Evolutionary conservation across 2,113 vertebrate genomes (phyloP).

Genomic region (Holacanthus passer): DNA sequence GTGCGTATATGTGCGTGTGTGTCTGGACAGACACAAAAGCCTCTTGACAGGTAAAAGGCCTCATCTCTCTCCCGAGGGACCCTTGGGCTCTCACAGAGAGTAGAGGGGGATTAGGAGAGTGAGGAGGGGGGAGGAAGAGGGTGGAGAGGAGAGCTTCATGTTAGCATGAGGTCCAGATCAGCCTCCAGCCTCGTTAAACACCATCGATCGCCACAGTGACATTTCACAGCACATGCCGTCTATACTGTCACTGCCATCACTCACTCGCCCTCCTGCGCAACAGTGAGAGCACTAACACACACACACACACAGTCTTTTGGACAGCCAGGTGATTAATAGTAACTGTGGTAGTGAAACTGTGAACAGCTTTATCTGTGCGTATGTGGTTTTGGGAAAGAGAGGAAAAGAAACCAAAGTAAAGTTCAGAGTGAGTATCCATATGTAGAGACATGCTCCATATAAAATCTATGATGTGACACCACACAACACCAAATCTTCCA

Average conservation of each 20-base stretch:
- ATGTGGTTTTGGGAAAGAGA: background rate
- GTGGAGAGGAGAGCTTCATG: slow-evolving; percentile 69
- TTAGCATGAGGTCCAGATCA: slow-evolving; percentile 84
- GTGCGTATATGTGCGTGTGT: background rate
- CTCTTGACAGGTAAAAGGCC: slow-evolving; percentile 78
- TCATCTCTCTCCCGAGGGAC: slow-evolving; percentile 65
- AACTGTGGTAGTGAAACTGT: slow-evolving; percentile 65
- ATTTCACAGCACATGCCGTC: slow-evolving; percentile 83
- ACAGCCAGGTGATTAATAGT: slow-evolving; percentile 71
- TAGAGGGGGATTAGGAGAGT: slow-evolving; percentile 72
- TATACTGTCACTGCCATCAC: slow-evolving; percentile 82
- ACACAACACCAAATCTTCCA: background rate
- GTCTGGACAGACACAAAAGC: slow-evolving; percentile 58
- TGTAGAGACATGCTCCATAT: background rate
- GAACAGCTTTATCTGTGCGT: slow-evolving; percentile 26
- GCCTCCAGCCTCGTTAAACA: slow-evolving; percentile 85
- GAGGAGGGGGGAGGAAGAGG: slow-evolving; percentile 44
- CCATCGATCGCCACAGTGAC: slow-evolving; percentile 85
- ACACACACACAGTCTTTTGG: slow-evolving; percentile 7
- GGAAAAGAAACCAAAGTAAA: slow-evolving; percentile 14
- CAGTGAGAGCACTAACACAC: slow-evolving; percentile 41
- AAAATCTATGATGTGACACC: background rate
- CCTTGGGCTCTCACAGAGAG: slow-evolving; percentile 61
- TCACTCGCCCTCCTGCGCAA: slow-evolving; percentile 60
- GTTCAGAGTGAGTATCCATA: slow-evolving; percentile 4